These are phyloP conservation scores for Rhamnusium bicolor DNA, from an alignment of 2,888 invertebrate species.

Conservation along the genomic window DNA sequence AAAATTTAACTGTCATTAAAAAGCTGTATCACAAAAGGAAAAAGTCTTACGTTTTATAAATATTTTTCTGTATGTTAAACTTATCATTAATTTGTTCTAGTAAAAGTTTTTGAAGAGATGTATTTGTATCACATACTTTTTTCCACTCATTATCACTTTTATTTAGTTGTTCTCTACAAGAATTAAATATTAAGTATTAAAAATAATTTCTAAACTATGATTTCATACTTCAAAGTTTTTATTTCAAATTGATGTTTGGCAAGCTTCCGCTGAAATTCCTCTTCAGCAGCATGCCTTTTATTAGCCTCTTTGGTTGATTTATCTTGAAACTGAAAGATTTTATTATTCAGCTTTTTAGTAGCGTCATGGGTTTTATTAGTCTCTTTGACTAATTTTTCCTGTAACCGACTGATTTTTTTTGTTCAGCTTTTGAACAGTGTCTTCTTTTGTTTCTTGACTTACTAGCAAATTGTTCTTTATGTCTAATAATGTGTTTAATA, in stretches of 20 bases:
- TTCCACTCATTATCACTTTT: constrained; percentile 8
- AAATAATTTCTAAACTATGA: not conserved
- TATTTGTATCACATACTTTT: constrained; percentile 14
- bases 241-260: not conserved
- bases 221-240: constrained; percentile 12
- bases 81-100: constrained; percentile 34
- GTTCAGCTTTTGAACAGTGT: not conserved
- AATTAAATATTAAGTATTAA: not conserved
- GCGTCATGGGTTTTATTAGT: not conserved
- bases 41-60: constrained; percentile 30
- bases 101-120: constrained; percentile 31
- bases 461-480: constrained; percentile 8
- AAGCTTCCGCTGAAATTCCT: constrained; percentile 2
- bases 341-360: constrained; percentile 8
- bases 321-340: constrained; percentile 8
- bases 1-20: not conserved
- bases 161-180: not conserved
- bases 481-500: constrained; percentile 9
- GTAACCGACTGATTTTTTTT: constrained; percentile 8
- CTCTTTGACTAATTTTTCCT: constrained; percentile 16
- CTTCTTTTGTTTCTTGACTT: constrained; percentile 19
- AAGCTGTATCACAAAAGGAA: not conserved
- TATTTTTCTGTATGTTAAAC: constrained; percentile 27
- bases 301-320: constrained; percentile 8
- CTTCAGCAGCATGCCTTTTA: not conserved